Conservation (phyloP, 2,888 invertebrate genomes). For the Sinodicranocentrus sp. region DNA sequence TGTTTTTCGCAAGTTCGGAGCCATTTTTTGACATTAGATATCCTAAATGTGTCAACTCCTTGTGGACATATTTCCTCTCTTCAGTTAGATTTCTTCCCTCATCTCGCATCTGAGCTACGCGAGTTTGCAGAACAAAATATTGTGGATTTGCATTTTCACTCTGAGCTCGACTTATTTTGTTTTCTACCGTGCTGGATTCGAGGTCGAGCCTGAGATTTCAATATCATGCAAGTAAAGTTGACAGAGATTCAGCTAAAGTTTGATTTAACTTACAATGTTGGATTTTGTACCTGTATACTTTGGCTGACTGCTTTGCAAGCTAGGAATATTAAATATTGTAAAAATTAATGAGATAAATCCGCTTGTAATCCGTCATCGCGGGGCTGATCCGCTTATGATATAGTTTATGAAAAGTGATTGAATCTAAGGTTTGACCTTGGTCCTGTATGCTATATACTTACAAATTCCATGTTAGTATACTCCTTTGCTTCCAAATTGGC, state of each 20-base stretch:
- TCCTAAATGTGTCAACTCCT: conserved; percentile 48
- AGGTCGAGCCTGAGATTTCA: too few species aligned
- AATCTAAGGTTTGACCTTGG: too few species aligned
- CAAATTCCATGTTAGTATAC: conserved; percentile 55
- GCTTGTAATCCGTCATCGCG: too few species aligned
- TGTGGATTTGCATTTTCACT: conserved; percentile 49
- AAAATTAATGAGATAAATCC: too few species aligned
- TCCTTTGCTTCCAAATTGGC: conserved; percentile 44
- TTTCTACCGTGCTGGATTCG: conserved; percentile 62
- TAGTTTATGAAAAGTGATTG: too few species aligned
- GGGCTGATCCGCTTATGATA: too few species aligned
- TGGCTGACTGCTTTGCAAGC: conserved; percentile 61
- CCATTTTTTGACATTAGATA: conserved; percentile 34
- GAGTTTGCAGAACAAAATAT: conserved; percentile 49
- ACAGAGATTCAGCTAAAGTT: too few species aligned
- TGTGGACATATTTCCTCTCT: conserved; percentile 49
- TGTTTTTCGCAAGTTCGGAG: conserved; percentile 53
- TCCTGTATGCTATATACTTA: conserved; percentile 18
- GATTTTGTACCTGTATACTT: conserved; percentile 59
- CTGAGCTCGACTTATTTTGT: conserved; percentile 52
- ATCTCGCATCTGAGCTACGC: conserved; percentile 11
- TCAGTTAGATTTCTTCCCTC: conserved; percentile 17
- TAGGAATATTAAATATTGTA: conserved; percentile 12
- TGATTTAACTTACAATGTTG: too few species aligned
- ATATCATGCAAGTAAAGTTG: too few species aligned